Base-by-base conservation (phyloP, 2,888 invertebrate genomes). In the Tipula lateralis region DNA sequence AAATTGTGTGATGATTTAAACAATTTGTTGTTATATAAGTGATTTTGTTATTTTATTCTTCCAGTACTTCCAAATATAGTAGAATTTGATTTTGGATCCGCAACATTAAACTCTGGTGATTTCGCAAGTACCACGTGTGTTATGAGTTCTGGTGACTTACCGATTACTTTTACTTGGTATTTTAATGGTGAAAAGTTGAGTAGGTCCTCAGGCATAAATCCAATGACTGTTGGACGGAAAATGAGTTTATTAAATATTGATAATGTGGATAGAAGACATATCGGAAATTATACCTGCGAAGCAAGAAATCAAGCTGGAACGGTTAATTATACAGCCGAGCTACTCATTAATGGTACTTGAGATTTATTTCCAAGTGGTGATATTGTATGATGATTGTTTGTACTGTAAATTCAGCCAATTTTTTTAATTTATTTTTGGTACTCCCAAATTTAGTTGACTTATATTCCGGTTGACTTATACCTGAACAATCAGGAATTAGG, bases 41-140 rank as follows among this genome's bases (percentile, higher is more conserved):
- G 44, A 16, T 6, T 32, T 84, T 85, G 34, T 34, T 30, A 80
- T 83, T 34, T 39, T 32, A 32, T 9, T 86, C 44, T 29, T 83
- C 24, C n/a, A 91, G 91, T 91, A 84, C 89, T 90, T 13, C 91
- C 91, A 1, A 89, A 91, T 86, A 90, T 91, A 84, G 89, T 93
- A 88, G 94, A 94, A 87, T 96, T 96, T 90, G 91, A 93, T 87
- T 95, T 96, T 89, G 95, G 94, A 88, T 93, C 94, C 87, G 93
- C 93, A 87, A 91, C 92, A 0, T 36, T 34, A 12, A 84, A 50
- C 19, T 84, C 44, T 32, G 84, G 84, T 12, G 84, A 84, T 83
- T 86, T 87, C 13, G 89, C 89, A 13, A 83, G 87, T 90, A 29
- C 88, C 88, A 92, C 93, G 85, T 92, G 92, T 86, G 89, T 90